A percentile compares a stretch with the other conserved stretches of the same genome.
phyloP scores from a whole-genome alignment of 1,140 invertebrate genomes.

The Caenorhabditis elegans region DNA sequence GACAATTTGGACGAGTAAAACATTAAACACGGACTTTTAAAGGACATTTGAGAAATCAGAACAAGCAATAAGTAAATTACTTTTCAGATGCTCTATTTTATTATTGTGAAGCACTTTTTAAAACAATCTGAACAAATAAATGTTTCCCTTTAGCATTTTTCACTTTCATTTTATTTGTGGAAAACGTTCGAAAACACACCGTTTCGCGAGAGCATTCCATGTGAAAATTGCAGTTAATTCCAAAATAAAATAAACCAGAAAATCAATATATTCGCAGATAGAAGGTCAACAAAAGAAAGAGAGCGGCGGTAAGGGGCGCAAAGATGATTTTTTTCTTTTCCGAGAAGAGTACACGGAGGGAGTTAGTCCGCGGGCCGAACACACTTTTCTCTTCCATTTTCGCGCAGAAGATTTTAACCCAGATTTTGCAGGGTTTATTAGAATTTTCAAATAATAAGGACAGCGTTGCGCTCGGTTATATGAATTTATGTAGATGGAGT shows the following conservation, averaged over 20 bases:
- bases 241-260: neutral
- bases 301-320: neutral
- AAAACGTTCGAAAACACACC: neutral
- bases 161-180: no score
- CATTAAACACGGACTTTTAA: neutral
- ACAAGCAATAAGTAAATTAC: no score
- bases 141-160: no score
- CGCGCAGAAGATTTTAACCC: no score
- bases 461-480: no score
- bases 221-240: neutral
- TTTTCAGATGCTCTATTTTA: no score
- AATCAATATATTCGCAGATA: neutral
- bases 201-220: neutral
- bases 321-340: constrained; percentile 16
- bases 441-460: no score
- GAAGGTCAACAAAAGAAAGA: constrained; percentile 24
- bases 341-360: neutral
- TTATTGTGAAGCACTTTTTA: no score
- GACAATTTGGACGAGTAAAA: neutral
- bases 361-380: constrained; percentile 8
- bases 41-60: neutral
- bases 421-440: no score
- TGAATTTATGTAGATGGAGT: no score
- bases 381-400: no score
- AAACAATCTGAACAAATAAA: no score